These are phyloP conservation scores for Coturnix japonica DNA, from an alignment of 2,113 vertebrate genomes.

Conservation along the genomic window DNA sequence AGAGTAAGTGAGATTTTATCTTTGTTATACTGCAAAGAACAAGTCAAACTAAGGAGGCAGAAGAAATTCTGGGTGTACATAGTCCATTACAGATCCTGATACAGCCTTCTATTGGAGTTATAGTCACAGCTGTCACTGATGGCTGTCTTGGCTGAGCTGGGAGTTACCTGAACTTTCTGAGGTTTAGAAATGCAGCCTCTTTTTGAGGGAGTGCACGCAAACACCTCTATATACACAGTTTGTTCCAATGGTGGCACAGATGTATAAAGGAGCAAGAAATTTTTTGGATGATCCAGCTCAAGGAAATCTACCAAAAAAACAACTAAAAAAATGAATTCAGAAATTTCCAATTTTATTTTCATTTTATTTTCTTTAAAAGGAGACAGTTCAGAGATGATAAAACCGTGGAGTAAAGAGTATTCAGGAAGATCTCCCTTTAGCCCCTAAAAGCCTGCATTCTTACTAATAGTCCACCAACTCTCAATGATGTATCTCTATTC, in stretches of 20 bases:
- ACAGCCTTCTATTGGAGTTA: not conserved
- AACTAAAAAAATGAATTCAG: not conserved
- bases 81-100: not conserved
- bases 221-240: not conserved
- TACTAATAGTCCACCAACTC: not conserved
- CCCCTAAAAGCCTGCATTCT: not conserved
- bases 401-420: not conserved
- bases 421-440: not conserved
- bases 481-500: slow-evolving; percentile 18
- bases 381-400: not conserved
- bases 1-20: not conserved
- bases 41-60: not conserved
- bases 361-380: not conserved
- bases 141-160: not conserved
- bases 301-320: not conserved
- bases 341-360: not conserved
- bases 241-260: not conserved
- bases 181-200: not conserved
- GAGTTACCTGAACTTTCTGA: not conserved
- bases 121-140: not conserved
- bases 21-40: not conserved
- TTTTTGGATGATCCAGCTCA: not conserved
- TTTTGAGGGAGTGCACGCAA: not conserved
- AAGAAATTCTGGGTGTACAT: not conserved
- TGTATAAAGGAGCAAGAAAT: not conserved